phyloP scores from a whole-genome alignment of 2,797 vertebrate species.

The Halcyon smyrnensis region DNA sequence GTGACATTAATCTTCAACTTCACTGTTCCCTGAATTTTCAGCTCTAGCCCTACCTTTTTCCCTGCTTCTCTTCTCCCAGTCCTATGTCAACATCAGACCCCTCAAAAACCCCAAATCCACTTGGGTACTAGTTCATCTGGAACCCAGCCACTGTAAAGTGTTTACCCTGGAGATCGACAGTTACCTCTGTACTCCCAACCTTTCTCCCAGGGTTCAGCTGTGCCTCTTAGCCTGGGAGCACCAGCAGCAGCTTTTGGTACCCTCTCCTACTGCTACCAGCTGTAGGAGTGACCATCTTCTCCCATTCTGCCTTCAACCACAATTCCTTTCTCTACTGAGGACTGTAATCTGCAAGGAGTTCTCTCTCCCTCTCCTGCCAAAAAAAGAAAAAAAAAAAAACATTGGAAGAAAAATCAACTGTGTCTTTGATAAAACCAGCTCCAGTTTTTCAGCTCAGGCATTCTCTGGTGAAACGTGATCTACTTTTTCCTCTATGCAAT shows the following conservation, averaged over 20 bases:
- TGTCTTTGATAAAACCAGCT: neutral
- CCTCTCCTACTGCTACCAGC: neutral
- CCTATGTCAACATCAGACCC: neutral
- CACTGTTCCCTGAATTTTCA: neutral
- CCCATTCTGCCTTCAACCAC: neutral
- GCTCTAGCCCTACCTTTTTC: neutral
- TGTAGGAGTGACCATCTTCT: neutral
- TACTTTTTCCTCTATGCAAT: conserved; percentile 36
- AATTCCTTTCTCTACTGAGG: neutral
- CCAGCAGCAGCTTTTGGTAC: neutral
- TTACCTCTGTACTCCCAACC: conserved; percentile 57
- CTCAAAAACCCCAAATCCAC: neutral
- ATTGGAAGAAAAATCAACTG: neutral
- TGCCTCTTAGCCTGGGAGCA: neutral
- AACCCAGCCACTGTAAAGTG: neutral
- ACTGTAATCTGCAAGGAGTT: neutral
- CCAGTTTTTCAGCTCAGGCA: neutral
- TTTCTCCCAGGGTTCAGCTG: neutral
- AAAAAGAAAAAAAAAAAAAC: neutral
- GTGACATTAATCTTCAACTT: neutral
- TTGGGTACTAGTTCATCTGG: neutral
- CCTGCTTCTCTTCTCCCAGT: neutral
- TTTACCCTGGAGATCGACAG: conserved; percentile 54
- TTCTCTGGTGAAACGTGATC: conserved; percentile 47
- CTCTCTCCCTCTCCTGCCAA: neutral